phyloP scores from a whole-genome alignment of 2,113 vertebrate genomes.

The Tupaia chinensis region DNA sequence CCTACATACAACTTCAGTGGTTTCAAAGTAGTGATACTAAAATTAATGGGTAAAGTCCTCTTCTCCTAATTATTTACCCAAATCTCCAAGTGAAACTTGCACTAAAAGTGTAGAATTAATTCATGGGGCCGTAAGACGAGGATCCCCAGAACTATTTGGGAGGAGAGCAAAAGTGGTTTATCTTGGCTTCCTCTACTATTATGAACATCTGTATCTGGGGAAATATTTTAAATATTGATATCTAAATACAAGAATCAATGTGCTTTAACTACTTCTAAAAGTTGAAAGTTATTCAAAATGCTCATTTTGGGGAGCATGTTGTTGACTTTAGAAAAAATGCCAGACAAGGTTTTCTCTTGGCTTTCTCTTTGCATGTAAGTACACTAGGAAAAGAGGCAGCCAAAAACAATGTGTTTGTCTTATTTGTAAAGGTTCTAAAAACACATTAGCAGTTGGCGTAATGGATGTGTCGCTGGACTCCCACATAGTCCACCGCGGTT shows the following conservation, averaged over 20 bases:
- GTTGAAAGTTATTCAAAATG: neutral
- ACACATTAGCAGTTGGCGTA: neutral
- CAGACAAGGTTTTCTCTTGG: neutral
- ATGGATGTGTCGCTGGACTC: no score
- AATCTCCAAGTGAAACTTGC: neutral
- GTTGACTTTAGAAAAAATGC: neutral
- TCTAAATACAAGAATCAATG: neutral
- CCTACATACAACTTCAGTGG: neutral
- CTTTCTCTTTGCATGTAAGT: neutral
- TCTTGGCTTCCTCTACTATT: neutral
- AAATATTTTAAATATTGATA: neutral
- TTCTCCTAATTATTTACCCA: neutral
- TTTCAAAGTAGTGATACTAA: conserved; percentile 9
- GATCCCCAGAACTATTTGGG: neutral
- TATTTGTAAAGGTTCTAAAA: conserved; percentile 27
- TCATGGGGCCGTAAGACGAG: neutral
- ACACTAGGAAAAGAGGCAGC: neutral
- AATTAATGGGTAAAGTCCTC: neutral
- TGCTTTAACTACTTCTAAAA: neutral
- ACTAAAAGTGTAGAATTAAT: neutral
- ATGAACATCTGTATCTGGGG: neutral
- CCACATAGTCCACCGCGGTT: no score
- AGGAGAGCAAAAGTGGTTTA: neutral
- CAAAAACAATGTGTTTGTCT: neutral
- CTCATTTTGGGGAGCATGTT: neutral